Conservation (phyloP, 2,113 vertebrate genomes). For the Pelecanoides urinatrix region DNA sequence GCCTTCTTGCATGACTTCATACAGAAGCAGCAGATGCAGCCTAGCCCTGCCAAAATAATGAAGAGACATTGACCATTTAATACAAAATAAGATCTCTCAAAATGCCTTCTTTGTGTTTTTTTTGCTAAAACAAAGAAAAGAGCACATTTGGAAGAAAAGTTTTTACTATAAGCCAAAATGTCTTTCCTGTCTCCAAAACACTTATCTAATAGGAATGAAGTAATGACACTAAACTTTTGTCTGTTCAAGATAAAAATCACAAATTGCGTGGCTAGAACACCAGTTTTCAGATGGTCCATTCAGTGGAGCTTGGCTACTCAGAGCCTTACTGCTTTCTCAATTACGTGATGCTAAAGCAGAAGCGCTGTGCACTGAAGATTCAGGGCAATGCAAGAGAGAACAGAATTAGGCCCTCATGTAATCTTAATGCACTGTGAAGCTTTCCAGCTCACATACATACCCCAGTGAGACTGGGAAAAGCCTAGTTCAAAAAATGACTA, state of each 20-base stretch:
- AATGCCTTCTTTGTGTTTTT: not conserved
- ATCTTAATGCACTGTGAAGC: constrained; percentile 48
- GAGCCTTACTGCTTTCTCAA: not conserved
- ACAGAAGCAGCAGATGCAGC: not conserved
- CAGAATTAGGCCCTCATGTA: constrained; percentile 55
- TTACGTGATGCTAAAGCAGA: not conserved
- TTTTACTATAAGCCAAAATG: not conserved
- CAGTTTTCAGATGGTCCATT: not conserved
- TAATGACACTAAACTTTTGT: not conserved
- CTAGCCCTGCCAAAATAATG: not conserved
- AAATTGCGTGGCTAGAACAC: not conserved
- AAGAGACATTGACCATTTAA: not conserved
- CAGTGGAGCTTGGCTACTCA: not conserved
- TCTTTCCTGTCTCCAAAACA: constrained; percentile 5
- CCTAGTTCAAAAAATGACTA: constrained; percentile 36
- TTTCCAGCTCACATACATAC: constrained; percentile 29
- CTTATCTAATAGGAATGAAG: constrained; percentile 39
- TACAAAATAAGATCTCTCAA: not conserved
- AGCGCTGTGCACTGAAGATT: not conserved
- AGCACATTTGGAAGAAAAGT: not conserved
- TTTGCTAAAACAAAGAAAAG: not conserved
- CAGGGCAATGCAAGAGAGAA: not conserved
- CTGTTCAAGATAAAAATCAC: constrained; percentile 35
- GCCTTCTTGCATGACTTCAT: not conserved
- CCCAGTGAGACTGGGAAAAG: constrained; percentile 44